These are phyloP conservation scores for Arctia plantaginis DNA, from an alignment of 2,888 invertebrate species.

Conservation along the genomic window DNA sequence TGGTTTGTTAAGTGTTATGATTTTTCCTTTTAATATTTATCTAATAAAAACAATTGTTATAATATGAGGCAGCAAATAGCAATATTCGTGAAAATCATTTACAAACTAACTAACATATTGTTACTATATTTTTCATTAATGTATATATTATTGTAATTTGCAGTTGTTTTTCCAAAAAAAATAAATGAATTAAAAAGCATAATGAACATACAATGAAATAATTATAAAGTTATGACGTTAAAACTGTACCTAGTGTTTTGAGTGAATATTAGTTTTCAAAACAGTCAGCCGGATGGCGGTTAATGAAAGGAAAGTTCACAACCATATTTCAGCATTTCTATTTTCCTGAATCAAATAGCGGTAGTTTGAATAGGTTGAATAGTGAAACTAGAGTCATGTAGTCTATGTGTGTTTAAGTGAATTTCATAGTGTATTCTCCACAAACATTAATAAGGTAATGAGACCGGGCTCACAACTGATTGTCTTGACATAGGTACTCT, in stretches of 20 bases:
- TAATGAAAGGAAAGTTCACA: neutral
- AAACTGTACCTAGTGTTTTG: no score
- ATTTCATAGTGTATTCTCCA: neutral
- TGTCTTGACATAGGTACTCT: neutral
- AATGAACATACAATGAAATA: neutral
- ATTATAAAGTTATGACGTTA: neutral
- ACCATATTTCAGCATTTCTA: neutral
- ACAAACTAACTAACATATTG: no score
- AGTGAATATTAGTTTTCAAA: neutral
- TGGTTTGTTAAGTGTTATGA: no score
- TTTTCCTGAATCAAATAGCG: neutral
- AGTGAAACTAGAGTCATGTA: neutral
- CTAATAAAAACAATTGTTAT: no score
- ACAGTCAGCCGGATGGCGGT: neutral
- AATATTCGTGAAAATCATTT: no score
- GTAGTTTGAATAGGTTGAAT: neutral
- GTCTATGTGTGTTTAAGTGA: neutral
- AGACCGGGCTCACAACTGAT: neutral
- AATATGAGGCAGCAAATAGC: no score
- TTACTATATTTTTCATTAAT: no score
- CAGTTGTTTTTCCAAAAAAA: no score
- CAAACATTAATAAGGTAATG: neutral
- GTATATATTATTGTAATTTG: no score
- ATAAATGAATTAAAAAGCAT: neutral
- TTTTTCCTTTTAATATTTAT: no score